Evolutionary conservation across 2,888 invertebrate species (phyloP), one percentile per base, ranked within the genome.

Genomic region (Tenthredo amoena): DNA sequence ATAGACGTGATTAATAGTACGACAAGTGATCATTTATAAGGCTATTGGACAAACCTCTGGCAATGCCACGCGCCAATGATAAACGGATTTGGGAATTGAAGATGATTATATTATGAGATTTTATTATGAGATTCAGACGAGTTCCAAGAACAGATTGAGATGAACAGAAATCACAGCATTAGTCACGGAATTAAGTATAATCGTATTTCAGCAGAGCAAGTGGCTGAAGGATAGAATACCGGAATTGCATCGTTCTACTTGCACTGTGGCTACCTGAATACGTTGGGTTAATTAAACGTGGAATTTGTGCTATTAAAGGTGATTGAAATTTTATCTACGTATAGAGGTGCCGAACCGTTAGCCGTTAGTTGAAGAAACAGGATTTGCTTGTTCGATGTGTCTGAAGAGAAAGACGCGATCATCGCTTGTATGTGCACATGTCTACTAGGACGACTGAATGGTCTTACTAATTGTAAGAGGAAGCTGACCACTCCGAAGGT

Each of bases 391-490:
- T 37, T 31, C 47, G 34, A 26, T 31, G 77, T 31, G 74, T 18
- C 9, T 62, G 79, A 58, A 34, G 62, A 40, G 40, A 81, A 58
- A 58, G 21, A 62, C 40, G 81, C 21, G 58, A 62, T 58, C 31
- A 55, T 77, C 77, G 47, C 77, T 34, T 31, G 43, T 68, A 31
- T 26, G 74, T 68, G 34, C 68, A 68, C 26, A 47, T 77, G 47
- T 55, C 55, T 62, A 58, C 81, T 40, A 40, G 40, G 62, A 9
- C 37, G 81, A 62, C 81, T 81, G 58, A 81, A 81, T 81, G 81
- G 81, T 81, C 81, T 81, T 81, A 81, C 81, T 62, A 81, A 81
- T 81, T 81, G 81, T 81, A 81, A 81, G 81, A 81, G 81, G 81
- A 81, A 81, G 81, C 58, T 81, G 81, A 81, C 81, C 81, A 81